A percentile compares a stretch with the other conserved stretches of the same genome.
These are phyloP conservation scores for Chloropsis cyanopogon DNA, from an alignment of 2,113 vertebrate species.

Conservation along the genomic window DNA sequence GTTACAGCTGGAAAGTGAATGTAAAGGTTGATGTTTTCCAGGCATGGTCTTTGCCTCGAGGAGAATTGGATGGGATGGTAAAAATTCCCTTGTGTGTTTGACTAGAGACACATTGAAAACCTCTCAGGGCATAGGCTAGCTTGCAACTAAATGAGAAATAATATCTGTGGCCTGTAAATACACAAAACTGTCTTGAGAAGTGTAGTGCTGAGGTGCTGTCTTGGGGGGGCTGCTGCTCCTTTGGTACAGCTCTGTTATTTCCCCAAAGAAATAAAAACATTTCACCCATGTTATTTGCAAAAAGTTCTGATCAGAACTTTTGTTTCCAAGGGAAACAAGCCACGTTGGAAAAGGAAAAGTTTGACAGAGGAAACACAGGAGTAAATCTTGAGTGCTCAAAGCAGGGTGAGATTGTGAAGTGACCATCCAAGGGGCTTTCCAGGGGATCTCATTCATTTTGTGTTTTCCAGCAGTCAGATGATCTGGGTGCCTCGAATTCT, in stretches of 20 bases:
- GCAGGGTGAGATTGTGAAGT: not conserved
- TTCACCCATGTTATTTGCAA: not conserved
- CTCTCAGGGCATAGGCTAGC: not conserved
- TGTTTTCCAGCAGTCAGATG: not conserved
- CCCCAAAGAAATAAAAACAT: not conserved
- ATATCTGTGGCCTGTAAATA: not conserved
- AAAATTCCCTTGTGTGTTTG: not conserved
- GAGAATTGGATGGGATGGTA: not conserved
- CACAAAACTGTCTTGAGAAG: not conserved
- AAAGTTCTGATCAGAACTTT: not conserved
- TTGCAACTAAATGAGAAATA: not conserved
- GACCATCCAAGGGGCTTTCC: fast-evolving
- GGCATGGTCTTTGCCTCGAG: not conserved
- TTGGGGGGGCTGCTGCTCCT: not conserved
- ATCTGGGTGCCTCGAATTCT: not conserved
- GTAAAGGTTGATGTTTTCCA: not conserved
- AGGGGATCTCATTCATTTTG: fast-evolving
- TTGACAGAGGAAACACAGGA: not conserved
- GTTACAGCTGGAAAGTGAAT: not conserved
- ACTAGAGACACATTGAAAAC: not conserved
- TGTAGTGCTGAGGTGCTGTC: not conserved
- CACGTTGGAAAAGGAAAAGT: not conserved
- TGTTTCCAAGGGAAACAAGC: not conserved
- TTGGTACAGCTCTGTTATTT: not conserved
- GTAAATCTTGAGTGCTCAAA: not conserved